These are phyloP conservation scores for Villa cingulata DNA, from an alignment of 2,888 invertebrate species.

Conservation along the genomic window DNA sequence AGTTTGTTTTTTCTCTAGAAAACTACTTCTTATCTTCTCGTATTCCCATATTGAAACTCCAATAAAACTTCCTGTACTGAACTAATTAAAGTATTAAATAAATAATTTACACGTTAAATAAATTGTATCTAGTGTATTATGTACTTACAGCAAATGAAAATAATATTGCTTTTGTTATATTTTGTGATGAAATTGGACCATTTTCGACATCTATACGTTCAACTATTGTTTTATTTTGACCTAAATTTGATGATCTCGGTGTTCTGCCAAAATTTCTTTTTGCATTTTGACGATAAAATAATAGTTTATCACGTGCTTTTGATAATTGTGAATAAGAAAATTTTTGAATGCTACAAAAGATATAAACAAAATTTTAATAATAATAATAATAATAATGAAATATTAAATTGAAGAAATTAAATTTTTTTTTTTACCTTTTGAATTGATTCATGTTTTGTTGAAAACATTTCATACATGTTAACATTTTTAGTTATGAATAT, in stretches of 20 bases:
- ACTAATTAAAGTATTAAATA: slow-evolving; percentile 35
- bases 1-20: not conserved
- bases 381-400: too few relatives aligned
- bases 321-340: not conserved
- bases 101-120: not conserved
- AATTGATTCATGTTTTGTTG: too few relatives aligned
- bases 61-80: slow-evolving; percentile 50
- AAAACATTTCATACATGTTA: too few relatives aligned
- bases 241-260: not conserved
- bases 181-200: slow-evolving; percentile 3
- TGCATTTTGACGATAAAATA: not conserved
- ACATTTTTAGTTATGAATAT: too few relatives aligned
- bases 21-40: slow-evolving; percentile 40
- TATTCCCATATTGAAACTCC: slow-evolving; percentile 81
- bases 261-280: not conserved
- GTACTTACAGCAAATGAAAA: slow-evolving; percentile 10
- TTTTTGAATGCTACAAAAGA: not conserved
- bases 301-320: not conserved
- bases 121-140: not conserved
- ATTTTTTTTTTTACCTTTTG: too few relatives aligned
- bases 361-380: too few relatives aligned
- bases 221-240: not conserved
- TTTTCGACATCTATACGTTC: not conserved
- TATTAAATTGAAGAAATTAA: too few relatives aligned
- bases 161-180: slow-evolving; percentile 7